phyloP scores from a whole-genome alignment of 2,113 vertebrate species.

The Leucoraja erinaceus region DNA sequence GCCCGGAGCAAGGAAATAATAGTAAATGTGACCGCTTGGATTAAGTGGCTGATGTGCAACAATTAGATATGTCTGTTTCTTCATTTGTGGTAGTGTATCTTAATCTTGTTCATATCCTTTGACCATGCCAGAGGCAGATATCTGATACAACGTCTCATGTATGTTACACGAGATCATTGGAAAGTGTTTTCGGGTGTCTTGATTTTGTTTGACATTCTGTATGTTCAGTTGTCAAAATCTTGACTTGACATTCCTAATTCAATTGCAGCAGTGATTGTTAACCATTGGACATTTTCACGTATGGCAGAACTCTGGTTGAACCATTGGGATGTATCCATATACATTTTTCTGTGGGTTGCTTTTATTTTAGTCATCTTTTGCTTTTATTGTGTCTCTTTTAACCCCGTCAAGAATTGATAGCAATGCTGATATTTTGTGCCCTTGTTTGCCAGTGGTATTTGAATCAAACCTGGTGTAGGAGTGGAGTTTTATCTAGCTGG shows the following conservation, averaged over 20 bases:
- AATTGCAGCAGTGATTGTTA: not conserved
- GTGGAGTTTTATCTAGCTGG: not conserved
- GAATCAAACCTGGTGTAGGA: not conserved
- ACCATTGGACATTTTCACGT: not conserved
- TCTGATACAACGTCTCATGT: not conserved
- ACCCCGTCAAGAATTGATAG: not conserved
- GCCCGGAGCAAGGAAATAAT: not conserved
- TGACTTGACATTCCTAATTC: not conserved
- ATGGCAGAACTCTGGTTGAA: not conserved
- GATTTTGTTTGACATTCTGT: not conserved
- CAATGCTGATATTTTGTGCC: not conserved
- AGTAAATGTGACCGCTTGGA: not conserved
- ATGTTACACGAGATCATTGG: not conserved
- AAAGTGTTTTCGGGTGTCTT: not conserved
- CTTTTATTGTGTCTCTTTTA: no score
- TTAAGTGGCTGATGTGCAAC: not conserved
- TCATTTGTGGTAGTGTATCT: not conserved
- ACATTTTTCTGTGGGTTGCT: not conserved
- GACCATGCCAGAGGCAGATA: not conserved
- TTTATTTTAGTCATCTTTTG: not conserved
- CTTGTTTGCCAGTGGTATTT: not conserved
- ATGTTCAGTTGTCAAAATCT: not conserved
- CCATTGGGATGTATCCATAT: not conserved
- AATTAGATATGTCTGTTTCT: not conserved
- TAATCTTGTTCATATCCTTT: not conserved